Percentiles rank a stretch among this genome's conserved stretches.
phyloP scores from a whole-genome alignment of 2,113 vertebrate genomes.

The Nestor notabilis region DNA sequence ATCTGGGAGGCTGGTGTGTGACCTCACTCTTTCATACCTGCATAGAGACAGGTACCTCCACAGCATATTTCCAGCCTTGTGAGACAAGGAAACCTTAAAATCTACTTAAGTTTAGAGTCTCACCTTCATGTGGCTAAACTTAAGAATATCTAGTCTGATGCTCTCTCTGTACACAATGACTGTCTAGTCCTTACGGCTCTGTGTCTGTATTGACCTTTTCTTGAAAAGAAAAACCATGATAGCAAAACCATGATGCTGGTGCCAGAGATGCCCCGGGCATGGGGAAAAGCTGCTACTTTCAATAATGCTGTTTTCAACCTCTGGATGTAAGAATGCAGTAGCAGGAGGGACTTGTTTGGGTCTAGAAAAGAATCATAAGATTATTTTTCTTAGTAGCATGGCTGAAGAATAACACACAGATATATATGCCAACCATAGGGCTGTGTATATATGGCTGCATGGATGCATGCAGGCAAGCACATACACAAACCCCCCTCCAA shows the following conservation, averaged over 20 bases:
- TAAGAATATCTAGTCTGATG: neutral
- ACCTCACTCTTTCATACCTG: neutral
- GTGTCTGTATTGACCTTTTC: neutral
- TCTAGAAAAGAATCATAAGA: neutral
- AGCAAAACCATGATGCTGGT: neutral
- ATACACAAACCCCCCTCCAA: neutral
- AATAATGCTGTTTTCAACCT: neutral
- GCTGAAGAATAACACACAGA: neutral
- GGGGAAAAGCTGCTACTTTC: neutral
- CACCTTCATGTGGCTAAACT: neutral
- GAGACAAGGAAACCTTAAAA: neutral
- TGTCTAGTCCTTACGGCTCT: neutral
- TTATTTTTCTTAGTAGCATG: neutral
- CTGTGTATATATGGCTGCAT: neutral
- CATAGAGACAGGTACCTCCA: neutral
- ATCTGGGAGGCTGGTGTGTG: neutral
- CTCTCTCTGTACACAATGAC: rapidly evolving
- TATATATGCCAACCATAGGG: neutral
- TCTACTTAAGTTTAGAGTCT: neutral
- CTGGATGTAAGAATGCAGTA: neutral
- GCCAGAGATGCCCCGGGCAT: neutral
- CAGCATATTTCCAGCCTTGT: neutral
- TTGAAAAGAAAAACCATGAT: neutral
- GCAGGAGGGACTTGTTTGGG: neutral
- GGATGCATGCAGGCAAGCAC: neutral